A percentile compares a stretch with the other conserved stretches of the same genome.
phyloP scores from a whole-genome alignment of 2,888 invertebrate species.

The Chesias legatella region DNA sequence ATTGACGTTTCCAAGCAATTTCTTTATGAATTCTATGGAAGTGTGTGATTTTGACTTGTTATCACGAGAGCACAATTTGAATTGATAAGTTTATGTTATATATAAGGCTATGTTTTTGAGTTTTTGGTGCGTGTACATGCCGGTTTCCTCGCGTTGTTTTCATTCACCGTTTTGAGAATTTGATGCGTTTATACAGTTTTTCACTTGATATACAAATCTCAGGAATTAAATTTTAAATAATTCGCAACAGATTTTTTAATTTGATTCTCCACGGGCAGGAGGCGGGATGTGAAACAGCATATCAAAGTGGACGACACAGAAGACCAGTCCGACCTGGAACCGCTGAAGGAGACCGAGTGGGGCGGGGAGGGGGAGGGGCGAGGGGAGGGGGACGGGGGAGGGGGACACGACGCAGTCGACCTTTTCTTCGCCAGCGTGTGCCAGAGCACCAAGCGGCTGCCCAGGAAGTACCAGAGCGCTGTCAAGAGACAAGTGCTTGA shows the following conservation, averaged over 20 bases:
- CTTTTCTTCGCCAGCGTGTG: slow-evolving; percentile 73
- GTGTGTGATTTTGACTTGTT: too few relatives aligned
- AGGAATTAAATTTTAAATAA: too few relatives aligned
- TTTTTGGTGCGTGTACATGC: too few relatives aligned
- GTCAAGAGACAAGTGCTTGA: slow-evolving; percentile 63
- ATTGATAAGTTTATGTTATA: too few relatives aligned
- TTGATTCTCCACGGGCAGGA: slow-evolving; percentile 30
- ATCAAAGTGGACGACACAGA: slow-evolving; percentile 53
- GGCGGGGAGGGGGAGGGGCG: slow-evolving; percentile 31
- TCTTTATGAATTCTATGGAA: too few relatives aligned
- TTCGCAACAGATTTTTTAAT: neutral
- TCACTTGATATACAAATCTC: too few relatives aligned
- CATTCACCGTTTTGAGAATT: too few relatives aligned
- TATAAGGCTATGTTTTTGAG: too few relatives aligned
- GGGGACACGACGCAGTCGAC: slow-evolving; percentile 56
- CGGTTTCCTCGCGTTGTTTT: too few relatives aligned
- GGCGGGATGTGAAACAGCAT: slow-evolving; percentile 37
- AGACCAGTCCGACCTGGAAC: slow-evolving; percentile 48
- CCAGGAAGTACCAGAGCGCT: slow-evolving; percentile 46
- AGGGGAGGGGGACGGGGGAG: slow-evolving; percentile 39
- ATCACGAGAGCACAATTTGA: too few relatives aligned
- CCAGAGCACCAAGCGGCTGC: slow-evolving; percentile 61
- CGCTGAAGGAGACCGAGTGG: neutral
- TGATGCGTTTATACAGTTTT: too few relatives aligned
- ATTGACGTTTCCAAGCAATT: too few relatives aligned